Evolutionary conservation across 1,140 invertebrate species (phyloP).

Genomic region (Thalassaphorura encarpata): DNA sequence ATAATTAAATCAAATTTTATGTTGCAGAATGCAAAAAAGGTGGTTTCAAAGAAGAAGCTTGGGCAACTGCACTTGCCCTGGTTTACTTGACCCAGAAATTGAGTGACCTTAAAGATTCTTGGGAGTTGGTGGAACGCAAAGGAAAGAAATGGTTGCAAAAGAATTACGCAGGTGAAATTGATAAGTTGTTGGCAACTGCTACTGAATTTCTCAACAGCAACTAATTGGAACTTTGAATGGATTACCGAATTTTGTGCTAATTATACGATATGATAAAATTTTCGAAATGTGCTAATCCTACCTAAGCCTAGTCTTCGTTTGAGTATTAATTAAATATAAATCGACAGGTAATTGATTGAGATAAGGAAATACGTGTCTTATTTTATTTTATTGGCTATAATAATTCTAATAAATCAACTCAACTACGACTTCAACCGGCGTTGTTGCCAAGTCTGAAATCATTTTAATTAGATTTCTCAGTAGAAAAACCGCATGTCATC

Average conservation of each 20-base stretch:
- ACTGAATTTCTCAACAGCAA: background rate
- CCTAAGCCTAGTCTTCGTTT: too few relatives aligned
- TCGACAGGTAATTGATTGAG: background rate
- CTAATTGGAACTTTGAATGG: background rate
- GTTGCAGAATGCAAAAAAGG: constrained; percentile 17
- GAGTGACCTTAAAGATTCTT: constrained; percentile 18
- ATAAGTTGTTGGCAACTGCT: background rate
- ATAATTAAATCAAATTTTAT: background rate
- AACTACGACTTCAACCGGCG: too few relatives aligned
- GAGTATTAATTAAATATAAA: background rate
- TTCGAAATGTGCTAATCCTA: too few relatives aligned
- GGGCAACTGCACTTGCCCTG: constrained; percentile 22
- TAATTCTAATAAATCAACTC: too few relatives aligned
- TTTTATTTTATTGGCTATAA: background rate
- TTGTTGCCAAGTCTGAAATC: too few relatives aligned
- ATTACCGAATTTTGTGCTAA: background rate
- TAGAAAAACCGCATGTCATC: too few relatives aligned
- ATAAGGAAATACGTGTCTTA: background rate
- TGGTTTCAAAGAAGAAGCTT: constrained; percentile 9
- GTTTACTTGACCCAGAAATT: constrained; percentile 18
- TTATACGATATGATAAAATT: too few relatives aligned
- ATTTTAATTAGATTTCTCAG: too few relatives aligned
- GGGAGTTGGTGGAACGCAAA: constrained; percentile 28
- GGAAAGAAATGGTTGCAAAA: constrained; percentile 22
- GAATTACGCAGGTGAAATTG: background rate